Base-by-base conservation (phyloP, 2,797 vertebrate genomes). In the Sorex maritimensis region DNA sequence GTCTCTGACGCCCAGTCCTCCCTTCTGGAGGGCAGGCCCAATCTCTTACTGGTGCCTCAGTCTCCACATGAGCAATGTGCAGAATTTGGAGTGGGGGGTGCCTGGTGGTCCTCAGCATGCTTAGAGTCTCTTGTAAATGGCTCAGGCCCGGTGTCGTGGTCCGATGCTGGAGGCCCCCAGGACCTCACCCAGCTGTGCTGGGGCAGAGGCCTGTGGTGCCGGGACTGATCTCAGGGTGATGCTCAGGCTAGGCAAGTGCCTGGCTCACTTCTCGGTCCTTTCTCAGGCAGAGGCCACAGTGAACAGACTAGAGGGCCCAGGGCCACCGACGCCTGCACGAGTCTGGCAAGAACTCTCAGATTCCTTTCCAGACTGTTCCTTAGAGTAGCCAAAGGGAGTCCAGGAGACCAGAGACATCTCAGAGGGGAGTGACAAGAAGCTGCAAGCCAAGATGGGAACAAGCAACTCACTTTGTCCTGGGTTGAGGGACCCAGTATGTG, bases 351-450 rank as follows among this genome's bases (percentile, higher is more conserved):
- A 34, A 34, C 41, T 44, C 41, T 44, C 41, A 44, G 41, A 58
- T 14, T 58, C 13, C 55, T 58, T 21, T 14, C 55, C 11, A 21
- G 65, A 61, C 17, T 61, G 14, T 83, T 93, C 72, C 80, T 87
- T 77, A 4, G 74, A 28, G 65, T 71, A 30, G 81, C 65, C 19
- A 38, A 49, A 68, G 91, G 91, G 17, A 46, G 52, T 38, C 46
- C 46, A 73, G 74, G 34, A 23, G 30, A 15, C 69, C 28, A 9
- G 85, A 78, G 82, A 81, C 81, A 38, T 92, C 49, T 38, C 44
- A 52, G 9, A 61, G 24, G 30, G n/a, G 72, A 34, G 24, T 61
- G 86, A 94, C 72, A 77, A 44, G 81, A 87, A 95, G 71, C 89
- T 86, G 28, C 30, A 71, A 86, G 83, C 72, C 7, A 72, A 83